Percentiles rank a stretch among this genome's conserved stretches.
phyloP scores from a whole-genome alignment of 2,113 vertebrate species.

The Pleuronectes platessa region DNA sequence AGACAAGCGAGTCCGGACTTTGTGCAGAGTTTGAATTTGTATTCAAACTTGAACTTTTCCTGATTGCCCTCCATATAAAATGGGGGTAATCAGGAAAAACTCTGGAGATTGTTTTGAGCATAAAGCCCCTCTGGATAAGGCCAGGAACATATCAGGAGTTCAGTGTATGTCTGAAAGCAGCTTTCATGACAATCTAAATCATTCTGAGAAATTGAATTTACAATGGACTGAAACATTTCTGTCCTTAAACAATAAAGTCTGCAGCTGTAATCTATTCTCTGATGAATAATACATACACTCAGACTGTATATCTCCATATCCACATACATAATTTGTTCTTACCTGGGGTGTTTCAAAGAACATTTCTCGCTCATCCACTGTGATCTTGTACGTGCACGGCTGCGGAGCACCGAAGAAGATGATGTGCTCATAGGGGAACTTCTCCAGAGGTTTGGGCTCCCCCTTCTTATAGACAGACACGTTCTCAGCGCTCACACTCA shows the following conservation, averaged over 20 bases:
- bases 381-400: constrained; percentile 91
- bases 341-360: constrained; percentile 94
- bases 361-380: constrained; percentile 94
- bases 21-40: too few relatives aligned
- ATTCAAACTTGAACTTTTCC: too few relatives aligned
- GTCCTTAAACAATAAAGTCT: not conserved
- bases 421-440: constrained; percentile 91
- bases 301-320: not conserved
- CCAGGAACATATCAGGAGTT: too few relatives aligned
- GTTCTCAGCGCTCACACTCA: constrained; percentile 89
- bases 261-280: not conserved
- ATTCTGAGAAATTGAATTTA: too few relatives aligned
- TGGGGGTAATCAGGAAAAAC: too few relatives aligned
- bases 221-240: too few relatives aligned
- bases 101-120: too few relatives aligned
- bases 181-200: too few relatives aligned
- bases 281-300: not conserved
- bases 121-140: too few relatives aligned
- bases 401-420: constrained; percentile 90
- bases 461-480: constrained; percentile 90
- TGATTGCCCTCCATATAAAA: too few relatives aligned
- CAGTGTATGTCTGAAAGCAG: too few relatives aligned
- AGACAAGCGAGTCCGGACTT: too few relatives aligned
- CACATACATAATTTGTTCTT: not conserved
- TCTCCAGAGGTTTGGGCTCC: constrained; percentile 89